Base-by-base conservation (phyloP, 2,797 vertebrate species). In the Hippopotamyrus pictus region DNA sequence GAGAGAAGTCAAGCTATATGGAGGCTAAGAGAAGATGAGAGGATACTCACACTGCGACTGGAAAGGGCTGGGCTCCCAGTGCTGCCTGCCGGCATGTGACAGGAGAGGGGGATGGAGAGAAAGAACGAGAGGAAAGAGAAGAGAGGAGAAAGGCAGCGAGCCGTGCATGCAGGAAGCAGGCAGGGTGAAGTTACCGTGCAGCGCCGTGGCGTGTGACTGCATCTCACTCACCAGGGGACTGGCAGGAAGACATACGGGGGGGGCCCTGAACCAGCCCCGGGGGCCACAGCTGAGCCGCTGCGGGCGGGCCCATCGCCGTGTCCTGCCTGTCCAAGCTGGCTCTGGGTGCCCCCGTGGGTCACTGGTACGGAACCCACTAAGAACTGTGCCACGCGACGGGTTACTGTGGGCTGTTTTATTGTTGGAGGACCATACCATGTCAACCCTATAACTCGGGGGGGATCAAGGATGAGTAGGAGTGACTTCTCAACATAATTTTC, bases 321-420 rank as follows among this genome's bases (percentile, higher is more conserved):
- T 69, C 91, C 51, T 33, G 73, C 89, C 86, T 17, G 14, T 41
- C 83, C 88, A 76, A 57, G 88, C 54, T 25, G 59, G 51, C 83
- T 41, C 86, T 50, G 59, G 88, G 54, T 17, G 69, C 62, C 76
- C 54, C 25, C 62, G 76, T 29, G 87, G 93, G 94, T 92, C 93
- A 92, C 92, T 94, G 94, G 95, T 95, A 93, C 94, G 95, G 95
- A 69, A 96, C 94, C 94, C 95, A 96, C 94, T 93, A 95, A 94
- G 92, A 95, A 95, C 96, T 97, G 96, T 97, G 97, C 97, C 97
- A 98, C 96, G 97, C 96, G 96, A 95, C 97, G 97, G 94, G 97
- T 96, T 97, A 96, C 95, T 96, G 97, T 96, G 97, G 97, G 97
- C 97, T 97, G 97, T 98, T 97, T 98, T 99, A 99, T 99, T 97